phyloP scores from a whole-genome alignment of 2,797 vertebrate species.

The Acanthurus lineatus region DNA sequence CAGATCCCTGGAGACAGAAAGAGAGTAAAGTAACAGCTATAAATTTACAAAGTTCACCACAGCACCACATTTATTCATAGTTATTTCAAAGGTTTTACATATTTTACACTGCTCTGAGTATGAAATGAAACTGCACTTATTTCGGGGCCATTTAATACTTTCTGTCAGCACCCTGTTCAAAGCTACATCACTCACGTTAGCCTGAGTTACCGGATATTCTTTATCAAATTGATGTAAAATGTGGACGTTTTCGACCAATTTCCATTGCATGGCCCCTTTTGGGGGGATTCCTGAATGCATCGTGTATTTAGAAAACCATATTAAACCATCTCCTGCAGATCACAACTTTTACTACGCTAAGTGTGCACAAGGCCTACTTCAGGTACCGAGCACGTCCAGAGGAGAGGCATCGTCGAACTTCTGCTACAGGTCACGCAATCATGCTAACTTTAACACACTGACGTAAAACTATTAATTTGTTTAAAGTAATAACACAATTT shows the following conservation, averaged over 20 bases:
- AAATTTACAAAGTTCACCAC: neutral
- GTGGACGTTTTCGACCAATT: neutral
- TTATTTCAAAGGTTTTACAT: fast-evolving
- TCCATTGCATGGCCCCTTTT: neutral
- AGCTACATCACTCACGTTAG: slow-evolving; percentile 73
- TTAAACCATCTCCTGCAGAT: slow-evolving; percentile 44
- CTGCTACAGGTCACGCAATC: slow-evolving; percentile 79
- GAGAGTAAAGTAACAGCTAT: neutral
- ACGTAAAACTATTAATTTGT: slow-evolving; percentile 12
- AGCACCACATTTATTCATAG: neutral
- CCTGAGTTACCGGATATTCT: slow-evolving; percentile 32
- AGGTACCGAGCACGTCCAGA: slow-evolving; percentile 79
- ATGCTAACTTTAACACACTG: slow-evolving; percentile 59
- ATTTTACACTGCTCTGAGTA: neutral
- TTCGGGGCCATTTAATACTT: slow-evolving; percentile 57
- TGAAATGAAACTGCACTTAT: slow-evolving; percentile 24
- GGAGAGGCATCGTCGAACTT: slow-evolving; percentile 79
- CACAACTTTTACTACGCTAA: slow-evolving; percentile 76
- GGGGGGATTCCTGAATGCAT: neutral
- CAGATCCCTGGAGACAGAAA: slow-evolving; percentile 70
- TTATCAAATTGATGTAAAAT: neutral
- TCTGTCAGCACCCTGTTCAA: slow-evolving; percentile 64
- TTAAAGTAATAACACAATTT: neutral
- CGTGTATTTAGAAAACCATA: neutral
- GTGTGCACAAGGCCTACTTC: slow-evolving; percentile 80